phyloP scores from a whole-genome alignment of 2,888 invertebrate genomes.

The Amitus sp. region DNA sequence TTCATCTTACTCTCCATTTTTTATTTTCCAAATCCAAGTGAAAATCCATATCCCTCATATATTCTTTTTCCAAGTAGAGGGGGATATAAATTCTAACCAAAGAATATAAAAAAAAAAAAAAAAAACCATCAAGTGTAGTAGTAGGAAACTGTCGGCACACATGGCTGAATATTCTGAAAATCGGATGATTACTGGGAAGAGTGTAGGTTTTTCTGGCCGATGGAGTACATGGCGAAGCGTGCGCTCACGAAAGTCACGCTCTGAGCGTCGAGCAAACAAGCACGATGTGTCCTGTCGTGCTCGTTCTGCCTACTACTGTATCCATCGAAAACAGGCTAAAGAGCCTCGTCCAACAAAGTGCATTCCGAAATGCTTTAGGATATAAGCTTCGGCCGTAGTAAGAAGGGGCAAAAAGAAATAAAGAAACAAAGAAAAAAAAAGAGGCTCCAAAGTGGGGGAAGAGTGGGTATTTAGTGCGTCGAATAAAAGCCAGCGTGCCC shows the following conservation, averaged over 20 bases:
- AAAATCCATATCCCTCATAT: too few relatives aligned
- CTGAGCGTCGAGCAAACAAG: slow-evolving; percentile 36
- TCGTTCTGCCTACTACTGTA: slow-evolving; percentile 36
- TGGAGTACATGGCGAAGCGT: slow-evolving; percentile 36
- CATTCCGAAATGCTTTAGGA: slow-evolving; percentile 34
- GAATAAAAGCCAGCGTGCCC: slow-evolving; percentile 35
- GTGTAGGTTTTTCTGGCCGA: slow-evolving; percentile 14
- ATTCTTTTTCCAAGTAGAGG: too few relatives aligned
- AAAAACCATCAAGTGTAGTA: too few relatives aligned
- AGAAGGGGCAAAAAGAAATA: slow-evolving; percentile 9
- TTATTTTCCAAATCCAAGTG: too few relatives aligned
- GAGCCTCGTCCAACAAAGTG: slow-evolving; percentile 42
- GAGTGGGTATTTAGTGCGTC: slow-evolving; percentile 40
- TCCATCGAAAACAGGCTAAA: slow-evolving; percentile 39
- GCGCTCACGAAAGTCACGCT: slow-evolving; percentile 41
- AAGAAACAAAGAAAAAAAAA: slow-evolving; percentile 2
- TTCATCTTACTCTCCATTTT: too few relatives aligned
- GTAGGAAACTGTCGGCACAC: too few relatives aligned
- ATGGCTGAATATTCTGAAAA: too few relatives aligned
- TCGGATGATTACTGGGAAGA: too few relatives aligned
- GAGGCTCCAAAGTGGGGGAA: slow-evolving; percentile 23
- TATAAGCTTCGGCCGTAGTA: slow-evolving; percentile 1
- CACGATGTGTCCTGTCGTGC: too few relatives aligned
- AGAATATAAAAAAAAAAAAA: too few relatives aligned
- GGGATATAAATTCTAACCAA: too few relatives aligned